These are phyloP conservation scores for Hedychridium roseum DNA, from an alignment of 2,888 invertebrate species.

Conservation along the genomic window DNA sequence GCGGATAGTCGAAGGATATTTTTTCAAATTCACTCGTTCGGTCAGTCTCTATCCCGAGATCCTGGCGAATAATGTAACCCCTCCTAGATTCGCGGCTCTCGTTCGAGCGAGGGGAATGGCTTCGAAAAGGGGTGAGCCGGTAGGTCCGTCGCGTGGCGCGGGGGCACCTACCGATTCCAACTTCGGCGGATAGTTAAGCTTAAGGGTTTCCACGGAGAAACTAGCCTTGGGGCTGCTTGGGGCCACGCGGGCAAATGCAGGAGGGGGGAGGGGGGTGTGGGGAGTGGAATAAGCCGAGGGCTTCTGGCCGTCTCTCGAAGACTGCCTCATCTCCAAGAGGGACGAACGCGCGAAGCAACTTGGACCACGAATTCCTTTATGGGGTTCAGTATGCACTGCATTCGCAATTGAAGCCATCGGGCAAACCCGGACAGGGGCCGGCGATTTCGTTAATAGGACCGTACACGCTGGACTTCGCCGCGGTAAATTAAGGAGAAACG, in stretches of 20 bases:
- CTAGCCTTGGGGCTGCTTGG: slow-evolving; percentile 49
- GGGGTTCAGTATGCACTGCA: slow-evolving; percentile 34
- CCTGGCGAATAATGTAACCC: too few relatives aligned
- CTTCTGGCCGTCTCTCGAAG: too few relatives aligned
- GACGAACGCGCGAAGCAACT: slow-evolving; percentile 49
- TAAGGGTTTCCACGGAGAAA: slow-evolving; percentile 46
- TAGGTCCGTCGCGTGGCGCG: slow-evolving; percentile 35
- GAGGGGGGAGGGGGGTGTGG: slow-evolving; percentile 8
- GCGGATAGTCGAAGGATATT: not conserved
- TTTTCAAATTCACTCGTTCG: too few relatives aligned
- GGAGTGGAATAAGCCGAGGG: slow-evolving; percentile 28
- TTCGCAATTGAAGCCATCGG: slow-evolving; percentile 28
- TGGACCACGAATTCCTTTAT: slow-evolving; percentile 53
- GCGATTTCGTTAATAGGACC: slow-evolving; percentile 44
- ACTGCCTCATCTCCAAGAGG: slow-evolving; percentile 37
- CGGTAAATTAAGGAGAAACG: too few relatives aligned
- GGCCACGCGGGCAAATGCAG: slow-evolving; percentile 36
- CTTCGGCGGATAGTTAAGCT: slow-evolving; percentile 56
- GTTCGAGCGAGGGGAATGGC: slow-evolving; percentile 28
- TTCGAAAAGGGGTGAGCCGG: slow-evolving; percentile 37
- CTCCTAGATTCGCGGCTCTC: too few relatives aligned
- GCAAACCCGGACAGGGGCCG: slow-evolving; percentile 34
- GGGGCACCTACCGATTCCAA: slow-evolving; percentile 50
- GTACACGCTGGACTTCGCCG: slow-evolving; percentile 35
- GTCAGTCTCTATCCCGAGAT: too few relatives aligned